Evolutionary conservation across 2,888 invertebrate genomes (phyloP).

Genomic region (Drosophila lacicola): DNA sequence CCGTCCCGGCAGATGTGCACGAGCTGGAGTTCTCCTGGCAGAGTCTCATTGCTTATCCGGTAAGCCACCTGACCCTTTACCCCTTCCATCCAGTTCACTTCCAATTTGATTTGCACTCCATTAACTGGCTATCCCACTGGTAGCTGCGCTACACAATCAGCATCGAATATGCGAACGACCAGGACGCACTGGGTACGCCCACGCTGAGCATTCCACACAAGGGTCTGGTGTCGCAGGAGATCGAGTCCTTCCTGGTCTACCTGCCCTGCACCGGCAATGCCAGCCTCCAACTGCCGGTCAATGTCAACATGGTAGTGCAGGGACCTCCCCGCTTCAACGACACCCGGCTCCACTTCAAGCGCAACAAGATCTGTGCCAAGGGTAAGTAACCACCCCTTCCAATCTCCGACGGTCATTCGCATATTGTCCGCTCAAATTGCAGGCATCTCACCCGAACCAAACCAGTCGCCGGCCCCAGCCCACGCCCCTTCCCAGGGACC

Average conservation of each 20-base stretch:
- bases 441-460: constrained; percentile 87
- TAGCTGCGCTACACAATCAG: constrained; percentile 85
- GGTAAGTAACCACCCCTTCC: constrained; percentile 85
- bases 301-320: constrained; percentile 92
- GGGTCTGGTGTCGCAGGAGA: constrained; percentile 91
- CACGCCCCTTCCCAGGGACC: constrained; percentile 89
- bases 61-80: constrained; percentile 85
- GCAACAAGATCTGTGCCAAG: constrained; percentile 95
- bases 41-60: constrained; percentile 90
- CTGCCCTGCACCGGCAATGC: constrained; percentile 92
- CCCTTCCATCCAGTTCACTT: background rate
- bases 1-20: constrained; percentile 91
- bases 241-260: constrained; percentile 92
- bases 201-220: constrained; percentile 93
- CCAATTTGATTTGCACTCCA: constrained; percentile 74
- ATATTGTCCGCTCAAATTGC: constrained; percentile 33
- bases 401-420: background rate
- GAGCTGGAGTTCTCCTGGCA: constrained; percentile 95
- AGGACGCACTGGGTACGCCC: constrained; percentile 91
- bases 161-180: constrained; percentile 86
- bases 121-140: constrained; percentile 51
- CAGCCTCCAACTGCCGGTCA: constrained; percentile 93
- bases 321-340: constrained; percentile 90
- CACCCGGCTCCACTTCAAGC: constrained; percentile 90
- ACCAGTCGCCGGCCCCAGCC: constrained; percentile 89